These are phyloP conservation scores for Notarius quadriscutis DNA, from an alignment of 2,113 vertebrate genomes.

Conservation along the genomic window DNA sequence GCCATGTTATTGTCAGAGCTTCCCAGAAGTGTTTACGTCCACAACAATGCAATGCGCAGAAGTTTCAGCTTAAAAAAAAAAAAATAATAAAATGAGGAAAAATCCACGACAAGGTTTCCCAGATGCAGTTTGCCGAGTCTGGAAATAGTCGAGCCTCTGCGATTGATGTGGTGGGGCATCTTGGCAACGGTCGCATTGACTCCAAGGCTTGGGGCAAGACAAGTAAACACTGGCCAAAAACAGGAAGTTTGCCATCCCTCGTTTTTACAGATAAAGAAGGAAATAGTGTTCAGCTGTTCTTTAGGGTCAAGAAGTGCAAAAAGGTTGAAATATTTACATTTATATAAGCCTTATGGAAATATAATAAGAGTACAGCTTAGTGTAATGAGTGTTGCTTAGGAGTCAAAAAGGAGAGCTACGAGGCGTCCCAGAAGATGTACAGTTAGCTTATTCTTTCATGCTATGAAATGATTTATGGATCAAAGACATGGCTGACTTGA, in stretches of 20 bases:
- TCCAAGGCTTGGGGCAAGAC: conserved; percentile 56
- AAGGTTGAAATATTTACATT: conserved; percentile 34
- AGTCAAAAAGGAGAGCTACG: not conserved
- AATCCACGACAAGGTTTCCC: conserved; percentile 37
- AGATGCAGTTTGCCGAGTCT: conserved; percentile 58
- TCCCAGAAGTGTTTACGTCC: not conserved
- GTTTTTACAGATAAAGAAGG: conserved; percentile 62
- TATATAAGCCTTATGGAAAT: no score
- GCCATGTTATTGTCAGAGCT: not conserved
- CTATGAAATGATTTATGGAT: not conserved
- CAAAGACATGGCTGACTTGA: not conserved
- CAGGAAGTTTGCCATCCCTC: conserved; percentile 66
- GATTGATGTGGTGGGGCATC: conserved; percentile 66
- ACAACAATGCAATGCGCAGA: not conserved
- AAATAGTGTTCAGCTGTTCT: conserved; percentile 60
- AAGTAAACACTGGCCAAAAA: conserved; percentile 67
- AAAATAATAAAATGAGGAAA: not conserved
- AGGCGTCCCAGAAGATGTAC: not conserved
- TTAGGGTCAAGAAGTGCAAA: conserved; percentile 46
- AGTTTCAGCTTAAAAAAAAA: not conserved
- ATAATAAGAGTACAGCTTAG: not conserved
- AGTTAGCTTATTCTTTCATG: not conserved
- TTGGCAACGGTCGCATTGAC: conserved; percentile 60
- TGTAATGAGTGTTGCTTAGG: not conserved
- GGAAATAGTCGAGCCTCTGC: conserved; percentile 59